These are phyloP conservation scores for Ispidina lecontei DNA, from an alignment of 2,797 vertebrate species.

Conservation along the genomic window DNA sequence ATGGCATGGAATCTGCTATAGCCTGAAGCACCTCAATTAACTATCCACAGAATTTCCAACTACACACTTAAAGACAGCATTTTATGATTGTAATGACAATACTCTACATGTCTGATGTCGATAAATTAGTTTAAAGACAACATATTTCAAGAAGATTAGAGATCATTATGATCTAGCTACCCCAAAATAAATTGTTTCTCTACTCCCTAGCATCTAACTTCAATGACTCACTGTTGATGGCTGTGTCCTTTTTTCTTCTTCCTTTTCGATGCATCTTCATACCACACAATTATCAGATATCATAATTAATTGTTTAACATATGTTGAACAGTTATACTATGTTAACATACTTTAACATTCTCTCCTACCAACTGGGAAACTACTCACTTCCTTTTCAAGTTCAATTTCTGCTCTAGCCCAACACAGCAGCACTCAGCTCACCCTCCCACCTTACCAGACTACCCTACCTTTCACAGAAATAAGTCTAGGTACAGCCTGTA, in stretches of 20 bases:
- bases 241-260: not conserved
- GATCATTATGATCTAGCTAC: not conserved
- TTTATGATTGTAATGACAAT: slow-evolving; percentile 69
- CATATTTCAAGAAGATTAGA: slow-evolving; percentile 41
- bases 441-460: not conserved
- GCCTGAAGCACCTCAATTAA: slow-evolving; percentile 73
- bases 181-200: slow-evolving; percentile 6
- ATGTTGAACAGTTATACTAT: not conserved
- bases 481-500: not conserved
- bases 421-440: not conserved
- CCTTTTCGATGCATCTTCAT: not conserved
- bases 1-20: slow-evolving; percentile 27
- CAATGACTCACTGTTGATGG: not conserved
- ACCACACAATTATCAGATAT: not conserved
- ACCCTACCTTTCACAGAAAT: not conserved
- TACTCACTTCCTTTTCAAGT: not conserved
- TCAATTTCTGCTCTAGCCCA: not conserved
- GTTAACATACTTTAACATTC: not conserved
- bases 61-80: slow-evolving; percentile 57
- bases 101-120: slow-evolving; percentile 40
- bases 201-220: not conserved
- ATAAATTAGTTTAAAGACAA: slow-evolving; percentile 65
- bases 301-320: not conserved
- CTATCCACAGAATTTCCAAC: slow-evolving; percentile 64
- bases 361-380: not conserved